Percentiles rank a stretch among this genome's conserved stretches.
phyloP scores from a whole-genome alignment of 2,888 invertebrate genomes.

The Alitta virens region DNA sequence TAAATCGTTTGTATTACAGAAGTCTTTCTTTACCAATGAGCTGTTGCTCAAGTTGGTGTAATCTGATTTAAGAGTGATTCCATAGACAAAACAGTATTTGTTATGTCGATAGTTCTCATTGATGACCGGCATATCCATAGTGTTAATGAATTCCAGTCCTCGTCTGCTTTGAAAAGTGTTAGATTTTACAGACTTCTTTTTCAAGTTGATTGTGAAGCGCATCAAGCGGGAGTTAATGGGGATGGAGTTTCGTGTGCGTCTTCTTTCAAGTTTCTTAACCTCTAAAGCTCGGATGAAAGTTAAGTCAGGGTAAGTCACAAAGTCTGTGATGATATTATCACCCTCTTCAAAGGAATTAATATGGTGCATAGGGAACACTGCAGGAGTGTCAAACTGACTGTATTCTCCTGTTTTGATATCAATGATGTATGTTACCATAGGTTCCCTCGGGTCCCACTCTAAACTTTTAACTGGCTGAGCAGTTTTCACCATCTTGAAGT shows the following conservation, averaged over 20 bases:
- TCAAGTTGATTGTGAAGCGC: constrained; percentile 37
- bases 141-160: constrained; percentile 28
- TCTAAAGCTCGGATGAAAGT: constrained; percentile 39
- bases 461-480: constrained; percentile 41
- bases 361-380: constrained; percentile 47
- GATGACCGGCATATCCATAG: constrained; percentile 47
- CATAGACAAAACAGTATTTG: constrained; percentile 48
- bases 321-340: constrained; percentile 35
- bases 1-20: constrained; percentile 36
- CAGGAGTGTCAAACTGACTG: constrained; percentile 31
- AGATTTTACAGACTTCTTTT: constrained; percentile 15
- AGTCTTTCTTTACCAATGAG: constrained; percentile 44
- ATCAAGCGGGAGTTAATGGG: constrained; percentile 35
- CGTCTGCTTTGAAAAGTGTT: constrained; percentile 20
- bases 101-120: constrained; percentile 42
- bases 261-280: constrained; percentile 34
- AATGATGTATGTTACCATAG: constrained; percentile 37
- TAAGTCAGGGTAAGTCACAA: constrained; percentile 41
- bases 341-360: constrained; percentile 44
- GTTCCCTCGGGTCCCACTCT: constrained; percentile 38
- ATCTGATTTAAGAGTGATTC: constrained; percentile 41
- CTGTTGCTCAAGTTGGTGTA: constrained; percentile 33
- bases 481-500: constrained; percentile 37
- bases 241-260: constrained; percentile 34
- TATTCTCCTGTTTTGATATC: constrained; percentile 36